Percentiles rank a stretch among this genome's conserved stretches.
phyloP scores from a whole-genome alignment of 1,140 invertebrate genomes.

The Zaprionus gabonicus region DNA sequence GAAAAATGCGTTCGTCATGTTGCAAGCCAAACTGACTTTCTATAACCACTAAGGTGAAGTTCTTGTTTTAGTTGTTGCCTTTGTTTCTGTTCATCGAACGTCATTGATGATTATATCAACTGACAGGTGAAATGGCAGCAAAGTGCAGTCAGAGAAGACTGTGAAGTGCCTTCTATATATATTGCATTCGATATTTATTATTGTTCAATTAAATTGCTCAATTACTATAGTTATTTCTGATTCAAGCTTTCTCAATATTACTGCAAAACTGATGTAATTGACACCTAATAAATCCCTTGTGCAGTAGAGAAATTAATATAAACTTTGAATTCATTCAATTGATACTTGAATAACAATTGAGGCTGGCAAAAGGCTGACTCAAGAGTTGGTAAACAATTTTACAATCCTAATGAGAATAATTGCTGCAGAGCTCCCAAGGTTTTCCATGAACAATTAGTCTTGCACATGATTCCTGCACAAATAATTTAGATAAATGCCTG shows the following conservation, averaged over 20 bases:
- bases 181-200: too few relatives aligned
- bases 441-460: conserved; percentile 26
- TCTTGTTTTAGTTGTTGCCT: conserved; percentile 1
- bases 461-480: conserved; percentile 22
- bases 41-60: conserved; percentile 22
- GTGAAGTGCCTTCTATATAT: neutral
- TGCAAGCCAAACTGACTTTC: conserved; percentile 1
- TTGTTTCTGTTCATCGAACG: conserved; percentile 13
- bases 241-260: neutral
- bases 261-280: neutral
- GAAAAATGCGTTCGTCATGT: conserved; percentile 32
- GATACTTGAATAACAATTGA: neutral
- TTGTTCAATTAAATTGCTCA: too few relatives aligned
- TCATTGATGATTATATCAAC: conserved; percentile 61
- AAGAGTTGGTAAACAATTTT: conserved; percentile 3
- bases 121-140: conserved; percentile 42
- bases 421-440: neutral
- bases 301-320: neutral
- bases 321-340: neutral
- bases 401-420: conserved; percentile 6
- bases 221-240: neutral
- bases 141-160: conserved; percentile 3
- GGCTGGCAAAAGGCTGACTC: neutral
- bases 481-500: conserved; percentile 48
- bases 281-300: neutral